Evolutionary conservation across 2,797 vertebrate species (phyloP).

Genomic region (Lagodon rhomboides): DNA sequence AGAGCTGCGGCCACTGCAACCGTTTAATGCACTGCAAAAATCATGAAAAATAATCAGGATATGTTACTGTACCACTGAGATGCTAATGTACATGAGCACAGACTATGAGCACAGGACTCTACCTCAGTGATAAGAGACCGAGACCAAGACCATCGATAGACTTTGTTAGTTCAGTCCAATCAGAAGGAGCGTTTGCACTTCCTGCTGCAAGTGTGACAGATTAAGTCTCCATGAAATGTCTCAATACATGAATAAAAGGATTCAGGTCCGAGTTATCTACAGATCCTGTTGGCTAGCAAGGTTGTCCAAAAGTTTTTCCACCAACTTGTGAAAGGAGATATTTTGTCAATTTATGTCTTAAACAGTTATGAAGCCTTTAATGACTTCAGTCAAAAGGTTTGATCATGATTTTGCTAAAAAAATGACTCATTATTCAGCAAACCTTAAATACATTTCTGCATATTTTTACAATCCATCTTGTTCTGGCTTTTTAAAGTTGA

Average conservation of each 20-base stretch:
- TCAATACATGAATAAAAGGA: slow-evolving; percentile 4
- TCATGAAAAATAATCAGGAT: slow-evolving; percentile 40
- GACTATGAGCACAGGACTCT: slow-evolving; percentile 33
- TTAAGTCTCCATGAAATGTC: slow-evolving; percentile 17
- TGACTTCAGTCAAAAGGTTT: neutral
- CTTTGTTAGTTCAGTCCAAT: neutral
- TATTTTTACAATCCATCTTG: neutral
- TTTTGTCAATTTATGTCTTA: neutral
- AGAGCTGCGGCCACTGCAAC: slow-evolving; percentile 9
- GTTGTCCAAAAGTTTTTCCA: slow-evolving; percentile 20
- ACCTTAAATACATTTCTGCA: neutral
- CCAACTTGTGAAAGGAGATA: slow-evolving; percentile 2
- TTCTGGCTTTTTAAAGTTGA: no score
- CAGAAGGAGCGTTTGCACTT: neutral
- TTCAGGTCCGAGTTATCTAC: slow-evolving; percentile 17
- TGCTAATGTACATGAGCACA: slow-evolving; percentile 36
- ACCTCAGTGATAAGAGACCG: slow-evolving; percentile 39
- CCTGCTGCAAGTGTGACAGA: slow-evolving; percentile 3
- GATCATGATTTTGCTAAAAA: neutral
- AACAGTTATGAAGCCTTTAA: neutral
- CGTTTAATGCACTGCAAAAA: slow-evolving; percentile 24
- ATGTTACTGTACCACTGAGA: slow-evolving; percentile 46
- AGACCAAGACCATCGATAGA: slow-evolving; percentile 5
- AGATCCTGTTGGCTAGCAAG: neutral
- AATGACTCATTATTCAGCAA: neutral